Percentiles rank a stretch among this genome's conserved stretches.
Conservation (phyloP, 2,797 vertebrate species). For the Danio choprae region DNA sequence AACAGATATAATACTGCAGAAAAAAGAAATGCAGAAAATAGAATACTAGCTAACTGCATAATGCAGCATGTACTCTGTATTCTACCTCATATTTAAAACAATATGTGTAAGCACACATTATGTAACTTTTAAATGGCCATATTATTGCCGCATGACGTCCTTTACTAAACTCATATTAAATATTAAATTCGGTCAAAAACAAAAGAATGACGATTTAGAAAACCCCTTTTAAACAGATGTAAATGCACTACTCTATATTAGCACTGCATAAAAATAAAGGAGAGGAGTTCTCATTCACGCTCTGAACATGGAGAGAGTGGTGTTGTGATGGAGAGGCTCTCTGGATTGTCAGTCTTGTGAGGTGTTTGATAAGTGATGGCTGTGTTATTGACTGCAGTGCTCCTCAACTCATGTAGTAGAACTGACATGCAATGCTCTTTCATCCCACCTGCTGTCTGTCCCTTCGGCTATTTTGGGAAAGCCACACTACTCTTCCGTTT, state of each 20-base stretch:
- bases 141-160: neutral
- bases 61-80: neutral
- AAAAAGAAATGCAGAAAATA: neutral
- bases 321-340: conserved; percentile 44
- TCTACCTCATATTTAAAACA: neutral
- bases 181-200: neutral
- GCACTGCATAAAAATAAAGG: neutral
- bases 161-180: neutral
- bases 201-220: neutral
- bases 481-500: neutral
- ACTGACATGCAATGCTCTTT: conserved; percentile 20
- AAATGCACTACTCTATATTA: neutral
- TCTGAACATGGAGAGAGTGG: too few relatives aligned
- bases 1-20: neutral
- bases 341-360: conserved; percentile 51
- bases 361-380: conserved; percentile 53
- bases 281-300: neutral
- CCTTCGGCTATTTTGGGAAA: neutral
- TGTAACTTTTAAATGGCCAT: neutral
- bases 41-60: neutral
- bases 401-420: conserved; percentile 12
- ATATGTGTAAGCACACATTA: neutral
- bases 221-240: neutral
- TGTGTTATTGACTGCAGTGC: conserved; percentile 49
- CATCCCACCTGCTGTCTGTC: conserved; percentile 11